phyloP scores from a whole-genome alignment of 2,797 vertebrate species.

The Clarias laeviceps region DNA sequence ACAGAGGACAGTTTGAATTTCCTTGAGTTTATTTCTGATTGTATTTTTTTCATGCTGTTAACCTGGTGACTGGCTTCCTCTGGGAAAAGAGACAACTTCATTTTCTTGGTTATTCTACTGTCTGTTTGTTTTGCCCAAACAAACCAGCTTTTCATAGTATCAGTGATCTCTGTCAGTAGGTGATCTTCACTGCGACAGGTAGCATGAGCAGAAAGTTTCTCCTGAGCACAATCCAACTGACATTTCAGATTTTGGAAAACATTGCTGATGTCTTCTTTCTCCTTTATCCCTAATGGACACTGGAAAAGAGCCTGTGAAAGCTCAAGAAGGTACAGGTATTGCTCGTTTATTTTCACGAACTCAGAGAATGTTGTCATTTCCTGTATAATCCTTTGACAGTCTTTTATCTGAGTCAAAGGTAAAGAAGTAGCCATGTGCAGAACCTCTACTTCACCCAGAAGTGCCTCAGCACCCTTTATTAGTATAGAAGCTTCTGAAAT shows the following conservation, averaged over 20 bases:
- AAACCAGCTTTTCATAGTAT: conserved; percentile 74
- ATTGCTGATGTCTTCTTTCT: conserved; percentile 74
- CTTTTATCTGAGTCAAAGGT: conserved; percentile 48
- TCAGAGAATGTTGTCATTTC: conserved; percentile 69
- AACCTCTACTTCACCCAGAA: conserved; percentile 71
- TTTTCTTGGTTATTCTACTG: conserved; percentile 63
- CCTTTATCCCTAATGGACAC: conserved; percentile 80
- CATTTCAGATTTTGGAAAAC: conserved; percentile 72
- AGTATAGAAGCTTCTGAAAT: conserved; percentile 71
- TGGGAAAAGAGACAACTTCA: conserved; percentile 80
- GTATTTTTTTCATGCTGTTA: conserved; percentile 73
- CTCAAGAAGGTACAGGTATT: conserved; percentile 73
- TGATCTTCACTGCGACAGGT: conserved; percentile 28
- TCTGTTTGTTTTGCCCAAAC: conserved; percentile 79
- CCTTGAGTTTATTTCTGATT: conserved; percentile 72
- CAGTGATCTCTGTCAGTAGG: conserved; percentile 66
- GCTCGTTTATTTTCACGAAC: conserved; percentile 72
- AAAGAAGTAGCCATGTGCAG: conserved; percentile 53
- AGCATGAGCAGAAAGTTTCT: conserved; percentile 56
- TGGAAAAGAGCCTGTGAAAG: conserved; percentile 75
- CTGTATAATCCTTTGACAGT: conserved; percentile 56
- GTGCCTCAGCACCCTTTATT: conserved; percentile 65
- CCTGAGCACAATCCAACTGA: conserved; percentile 69
- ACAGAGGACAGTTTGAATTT: conserved; percentile 69
- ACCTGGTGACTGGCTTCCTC: conserved; percentile 81